These are phyloP conservation scores for Dolichallabes microphthalmus DNA, from an alignment of 2,113 vertebrate genomes.

Conservation along the genomic window DNA sequence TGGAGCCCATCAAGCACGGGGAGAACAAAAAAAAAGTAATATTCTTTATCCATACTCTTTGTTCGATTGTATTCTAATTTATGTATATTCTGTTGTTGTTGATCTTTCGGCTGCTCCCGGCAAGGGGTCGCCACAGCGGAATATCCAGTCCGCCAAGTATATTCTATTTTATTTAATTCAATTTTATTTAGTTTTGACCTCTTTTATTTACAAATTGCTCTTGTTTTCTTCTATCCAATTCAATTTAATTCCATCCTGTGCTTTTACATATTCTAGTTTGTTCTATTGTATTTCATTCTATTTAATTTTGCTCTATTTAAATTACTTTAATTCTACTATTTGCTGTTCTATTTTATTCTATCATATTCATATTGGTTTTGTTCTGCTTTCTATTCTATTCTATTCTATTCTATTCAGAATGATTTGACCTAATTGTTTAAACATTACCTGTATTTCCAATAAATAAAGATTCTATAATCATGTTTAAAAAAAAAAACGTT, in stretches of 20 bases:
- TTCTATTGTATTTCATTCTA: background rate
- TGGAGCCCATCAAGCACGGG: no score
- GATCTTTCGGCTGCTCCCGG: no score
- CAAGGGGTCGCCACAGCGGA: no score
- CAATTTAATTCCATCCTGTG: background rate
- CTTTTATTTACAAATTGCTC: background rate
- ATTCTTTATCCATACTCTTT: no score
- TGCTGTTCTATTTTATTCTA: background rate
- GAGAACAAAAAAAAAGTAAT: no score
- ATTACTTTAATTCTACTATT: background rate
- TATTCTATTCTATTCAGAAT: background rate
- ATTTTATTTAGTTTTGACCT: background rate
- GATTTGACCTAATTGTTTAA: background rate
- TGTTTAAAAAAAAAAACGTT: no score
- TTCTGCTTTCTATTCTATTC: background rate
- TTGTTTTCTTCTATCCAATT: background rate
- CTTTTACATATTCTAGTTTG: background rate
- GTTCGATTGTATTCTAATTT: no score
- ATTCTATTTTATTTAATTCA: background rate
- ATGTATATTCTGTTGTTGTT: no score
- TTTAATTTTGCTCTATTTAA: background rate
- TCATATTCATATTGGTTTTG: background rate
- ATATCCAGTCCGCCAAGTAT: no score
- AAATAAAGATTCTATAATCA: background rate
- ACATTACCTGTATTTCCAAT: background rate